Base-by-base conservation (phyloP, 2,797 vertebrate species). In the Tragopan temminckii region DNA sequence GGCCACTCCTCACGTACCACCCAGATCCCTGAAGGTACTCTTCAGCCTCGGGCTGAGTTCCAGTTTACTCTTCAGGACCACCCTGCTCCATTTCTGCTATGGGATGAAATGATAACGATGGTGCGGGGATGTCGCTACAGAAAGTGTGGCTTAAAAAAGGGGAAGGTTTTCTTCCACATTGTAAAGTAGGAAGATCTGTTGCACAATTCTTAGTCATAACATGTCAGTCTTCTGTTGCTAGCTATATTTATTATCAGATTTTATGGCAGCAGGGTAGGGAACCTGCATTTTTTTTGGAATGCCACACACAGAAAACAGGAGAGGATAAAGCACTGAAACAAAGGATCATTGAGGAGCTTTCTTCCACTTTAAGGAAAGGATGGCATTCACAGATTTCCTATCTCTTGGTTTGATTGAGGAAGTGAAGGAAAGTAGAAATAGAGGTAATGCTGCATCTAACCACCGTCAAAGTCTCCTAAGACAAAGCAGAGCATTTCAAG, bases 1-100 rank as follows among this genome's bases (percentile, higher is more conserved):
- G 38, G 13, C 58, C 24, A 4, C 4, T 50, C 14, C 40, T 36
- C 0, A 0, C 42, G 27, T 43, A 6, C 7, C 12, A 12, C 50
- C 6, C 20, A 14, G 7, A 36, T 23, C 40, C 15, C 1, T 7
- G n/a, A 3, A 33, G 35, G 11, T 24, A 36, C 13, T 61, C n/a
- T 71, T 36, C 10, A 90, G n/a, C 6, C 29, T 27, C 21, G 16
- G 36, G 4, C 2, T n/a, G 8, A 48, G 38, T 13, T 62, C 88
- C 23, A 24, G 5, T 67, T 93, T 25, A 8, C 19, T 74, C 4
- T 14, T 69, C 4, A 35, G 40, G 13, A 33, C 69, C 42, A 85
- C 67, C 23, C 27, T 67, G 11, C 17, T 86, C 29, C 23, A 67
- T 74, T 35, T 11, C 7, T 36, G 42, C 38, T 15, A 29, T 59